Percentiles rank a stretch among this genome's conserved stretches.
phyloP scores from a whole-genome alignment of 2,797 vertebrate genomes.

The Macropus fuliginosus region DNA sequence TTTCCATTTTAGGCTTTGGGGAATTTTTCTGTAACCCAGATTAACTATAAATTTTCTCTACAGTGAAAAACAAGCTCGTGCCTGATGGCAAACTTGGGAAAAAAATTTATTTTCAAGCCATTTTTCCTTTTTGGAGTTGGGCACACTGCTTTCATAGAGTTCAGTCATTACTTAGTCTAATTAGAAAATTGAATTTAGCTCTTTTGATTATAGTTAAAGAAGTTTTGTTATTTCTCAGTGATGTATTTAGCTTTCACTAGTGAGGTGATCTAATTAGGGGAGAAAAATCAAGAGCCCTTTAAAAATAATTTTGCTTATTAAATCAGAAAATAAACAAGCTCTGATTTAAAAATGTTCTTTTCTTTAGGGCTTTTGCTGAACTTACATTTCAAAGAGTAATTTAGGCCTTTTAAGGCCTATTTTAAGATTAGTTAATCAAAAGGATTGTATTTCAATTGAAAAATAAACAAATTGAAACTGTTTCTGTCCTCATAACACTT shows the following conservation, averaged over 20 bases:
- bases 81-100: constrained; percentile 1
- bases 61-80: not conserved
- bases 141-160: accelerated
- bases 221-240: not conserved
- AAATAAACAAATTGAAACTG: not conserved
- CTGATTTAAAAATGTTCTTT: constrained; percentile 5
- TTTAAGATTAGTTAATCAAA: constrained; percentile 35
- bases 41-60: constrained; percentile 21
- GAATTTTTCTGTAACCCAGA: not conserved
- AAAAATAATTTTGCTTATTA: constrained; percentile 26
- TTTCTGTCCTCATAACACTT: not conserved
- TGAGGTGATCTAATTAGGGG: not conserved
- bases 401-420: constrained; percentile 22
- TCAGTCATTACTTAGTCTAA: not conserved
- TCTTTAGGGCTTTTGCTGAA: not conserved
- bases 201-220: constrained; percentile 33
- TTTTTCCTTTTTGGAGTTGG: not conserved
- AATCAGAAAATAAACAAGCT: not conserved
- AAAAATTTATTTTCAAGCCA: not conserved
- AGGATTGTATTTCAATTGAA: not conserved
- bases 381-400: not conserved
- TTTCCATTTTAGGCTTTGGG: not conserved
- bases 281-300: constrained; percentile 14
- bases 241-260: constrained; percentile 29
- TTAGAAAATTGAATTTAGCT: constrained; percentile 17